Base-by-base conservation (phyloP, 2,797 vertebrate species). In the Odontamblyopus lacepedii region DNA sequence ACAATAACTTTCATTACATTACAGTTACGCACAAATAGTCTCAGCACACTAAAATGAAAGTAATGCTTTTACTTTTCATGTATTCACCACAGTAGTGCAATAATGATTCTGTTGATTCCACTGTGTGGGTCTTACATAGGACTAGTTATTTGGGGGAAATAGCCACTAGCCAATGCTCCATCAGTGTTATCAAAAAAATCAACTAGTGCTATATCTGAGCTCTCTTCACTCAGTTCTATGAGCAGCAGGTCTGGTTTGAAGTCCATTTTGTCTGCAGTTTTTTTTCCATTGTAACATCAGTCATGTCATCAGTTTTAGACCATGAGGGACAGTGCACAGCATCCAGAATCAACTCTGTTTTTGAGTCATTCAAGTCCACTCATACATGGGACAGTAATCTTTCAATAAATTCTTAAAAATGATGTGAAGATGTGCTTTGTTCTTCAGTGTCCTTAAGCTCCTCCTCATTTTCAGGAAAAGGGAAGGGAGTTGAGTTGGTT, bases 101-200 rank as follows among this genome's bases (percentile, higher is more conserved):
- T 57, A 35, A 67, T 2, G 0, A 7, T 1, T 11, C n/a, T 27
- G 57, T 64, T 74, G 63, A 69, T 27, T 8, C n/a, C n/a, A 8
- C 19, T 23, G 32, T 63, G 62, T 26, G 1, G 35, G 11, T 23
- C 19, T 19, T 63, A 38, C 9, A 11, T 23, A 7, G 38, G 38
- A 61, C 70, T 67, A 19, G 77, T 2, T 23, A 76, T 70, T 67
- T 95, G 94, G 1, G 95, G 93, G 63, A 94, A 94, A 71, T 95
- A 94, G 73, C 87, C 88, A 6, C 74, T 81, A 0, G 26, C 19
- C 63, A 84, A 68, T 0, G 74, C 1, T 27, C 88, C 88, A 32
- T 79, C 59, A 4, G 57, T 75, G 53, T 26, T 15, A 26, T 83
- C 75, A 23, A 86, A 87, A 44, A 92, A 83, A 81, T 90, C 91